Base-by-base conservation (phyloP, 1,140 invertebrate species). In the Aricia agestis region DNA sequence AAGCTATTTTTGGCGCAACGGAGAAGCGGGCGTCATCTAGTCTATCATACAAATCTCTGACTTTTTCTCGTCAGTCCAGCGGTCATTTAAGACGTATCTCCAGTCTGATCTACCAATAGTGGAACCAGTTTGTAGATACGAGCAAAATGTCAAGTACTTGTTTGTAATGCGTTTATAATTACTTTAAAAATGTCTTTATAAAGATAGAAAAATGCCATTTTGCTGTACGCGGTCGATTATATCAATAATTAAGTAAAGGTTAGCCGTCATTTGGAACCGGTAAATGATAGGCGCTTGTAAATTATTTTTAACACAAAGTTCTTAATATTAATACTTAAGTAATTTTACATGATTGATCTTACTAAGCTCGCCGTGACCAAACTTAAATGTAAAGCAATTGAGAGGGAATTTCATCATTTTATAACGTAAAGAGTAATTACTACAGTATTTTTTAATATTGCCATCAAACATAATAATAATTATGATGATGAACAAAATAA, bases 181-280 rank as follows among this genome's bases (percentile, higher is more conserved):
- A 52, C 45, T 52, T 52, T 52, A 52, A 52, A 52, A 52, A 52
- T 52, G 45, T 52, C 45, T 52, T 52, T 52, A 52, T 52, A 52
- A 52, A 52, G 45, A 52, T 52, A 52, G 45, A 52, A 52, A 52
- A 52, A 52, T 52, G 45, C 11, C 11, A 52, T 15, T 52, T 13
- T 52, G 45, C 45, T 52, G 13, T 52, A 15, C 13, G 13, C 10
- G 9, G 45, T 52, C 45, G 45, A 52, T 52, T 52, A 52, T 52
- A 6, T 52, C 11, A 11, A 52, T 52, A 52, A 52, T 52, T 52
- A 52, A 52, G 45, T 52, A 52, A 52, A 52, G 45, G 45, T 52
- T 52, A 52, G 9, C 45, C 13, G 45, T 52, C 45, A 52, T 52
- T 13, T 13, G 6, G 9, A 52, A 52, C 45, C 45, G 45, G 45